phyloP scores from a whole-genome alignment of 2,113 vertebrate genomes.

The Bolborhynchus lineola region DNA sequence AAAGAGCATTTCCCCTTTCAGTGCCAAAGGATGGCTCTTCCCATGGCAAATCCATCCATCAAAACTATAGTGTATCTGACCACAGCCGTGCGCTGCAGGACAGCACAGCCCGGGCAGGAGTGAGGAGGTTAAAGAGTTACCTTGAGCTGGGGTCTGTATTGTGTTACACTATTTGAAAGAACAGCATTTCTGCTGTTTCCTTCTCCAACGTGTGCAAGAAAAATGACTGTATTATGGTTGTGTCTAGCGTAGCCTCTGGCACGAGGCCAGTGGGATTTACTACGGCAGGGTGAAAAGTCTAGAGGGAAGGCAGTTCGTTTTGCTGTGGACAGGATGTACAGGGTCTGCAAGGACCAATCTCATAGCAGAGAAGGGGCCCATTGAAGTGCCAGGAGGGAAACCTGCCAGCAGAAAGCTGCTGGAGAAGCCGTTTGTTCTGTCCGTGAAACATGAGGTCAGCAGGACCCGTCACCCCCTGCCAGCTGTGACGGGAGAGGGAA shows the following conservation, averaged over 20 bases:
- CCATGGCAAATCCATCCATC: background rate
- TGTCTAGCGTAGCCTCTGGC: constrained; percentile 62
- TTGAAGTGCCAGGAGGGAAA: constrained; percentile 3
- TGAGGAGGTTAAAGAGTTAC: constrained; percentile 65
- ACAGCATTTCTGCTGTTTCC: constrained; percentile 70
- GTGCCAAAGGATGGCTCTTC: background rate
- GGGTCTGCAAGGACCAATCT: constrained; percentile 48
- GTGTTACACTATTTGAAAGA: constrained; percentile 72
- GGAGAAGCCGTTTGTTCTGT: constrained; percentile 46
- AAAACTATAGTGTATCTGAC: background rate
- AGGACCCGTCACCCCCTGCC: constrained; percentile 28
- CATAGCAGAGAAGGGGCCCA: background rate
- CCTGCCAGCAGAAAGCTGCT: constrained; percentile 51
- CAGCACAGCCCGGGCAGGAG: constrained; percentile 5
- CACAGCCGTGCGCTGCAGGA: background rate
- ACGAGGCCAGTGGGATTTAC: constrained; percentile 63
- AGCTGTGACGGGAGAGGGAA: background rate
- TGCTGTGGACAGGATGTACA: constrained; percentile 26
- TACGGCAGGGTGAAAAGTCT: constrained; percentile 67
- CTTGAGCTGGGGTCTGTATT: constrained; percentile 66
- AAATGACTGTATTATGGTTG: constrained; percentile 69
- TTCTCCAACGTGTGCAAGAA: constrained; percentile 59
- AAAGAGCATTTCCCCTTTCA: background rate
- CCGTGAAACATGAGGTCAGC: constrained; percentile 30
- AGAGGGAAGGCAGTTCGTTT: constrained; percentile 46